phyloP scores from a whole-genome alignment of 37 sponge, comb jelly and placozoan genomes.

The Tethya wilhelma region DNA sequence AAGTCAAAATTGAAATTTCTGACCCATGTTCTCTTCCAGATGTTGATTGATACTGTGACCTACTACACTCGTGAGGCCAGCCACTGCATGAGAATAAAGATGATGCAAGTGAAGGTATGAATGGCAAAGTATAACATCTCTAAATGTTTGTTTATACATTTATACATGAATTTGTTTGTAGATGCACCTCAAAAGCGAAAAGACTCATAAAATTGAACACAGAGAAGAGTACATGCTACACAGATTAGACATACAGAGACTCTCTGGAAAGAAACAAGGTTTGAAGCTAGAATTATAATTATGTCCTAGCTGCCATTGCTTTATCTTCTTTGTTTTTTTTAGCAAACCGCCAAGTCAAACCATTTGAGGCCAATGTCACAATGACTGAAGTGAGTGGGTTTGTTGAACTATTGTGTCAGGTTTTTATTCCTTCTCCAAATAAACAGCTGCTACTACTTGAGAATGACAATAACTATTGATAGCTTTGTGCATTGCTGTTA shows the following conservation, averaged over 20 bases:
- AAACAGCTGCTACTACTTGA: too few species aligned
- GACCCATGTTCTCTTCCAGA: slow-evolving; percentile 25
- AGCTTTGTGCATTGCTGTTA: too few species aligned
- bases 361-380: slow-evolving; percentile 71
- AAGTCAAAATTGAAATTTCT: too few species aligned
- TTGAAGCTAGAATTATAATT: background rate
- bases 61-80: slow-evolving; percentile 63
- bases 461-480: too few species aligned
- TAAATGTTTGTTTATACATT: background rate
- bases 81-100: slow-evolving; percentile 31
- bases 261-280: slow-evolving; percentile 65
- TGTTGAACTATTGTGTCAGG: too few species aligned
- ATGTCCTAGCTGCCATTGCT: background rate
- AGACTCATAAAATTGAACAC: slow-evolving; percentile 48
- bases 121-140: background rate
- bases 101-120: slow-evolving; percentile 70
- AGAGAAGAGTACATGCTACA: slow-evolving; percentile 63
- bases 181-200: slow-evolving; percentile 68
- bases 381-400: slow-evolving; percentile 67
- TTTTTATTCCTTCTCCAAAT: background rate
- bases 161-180: slow-evolving; percentile 5
- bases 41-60: slow-evolving; percentile 56
- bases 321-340: background rate
- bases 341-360: slow-evolving; percentile 59
- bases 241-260: slow-evolving; percentile 74